Evolutionary conservation across 2,797 vertebrate species (phyloP).

Genomic region (Xerus rutilus): DNA sequence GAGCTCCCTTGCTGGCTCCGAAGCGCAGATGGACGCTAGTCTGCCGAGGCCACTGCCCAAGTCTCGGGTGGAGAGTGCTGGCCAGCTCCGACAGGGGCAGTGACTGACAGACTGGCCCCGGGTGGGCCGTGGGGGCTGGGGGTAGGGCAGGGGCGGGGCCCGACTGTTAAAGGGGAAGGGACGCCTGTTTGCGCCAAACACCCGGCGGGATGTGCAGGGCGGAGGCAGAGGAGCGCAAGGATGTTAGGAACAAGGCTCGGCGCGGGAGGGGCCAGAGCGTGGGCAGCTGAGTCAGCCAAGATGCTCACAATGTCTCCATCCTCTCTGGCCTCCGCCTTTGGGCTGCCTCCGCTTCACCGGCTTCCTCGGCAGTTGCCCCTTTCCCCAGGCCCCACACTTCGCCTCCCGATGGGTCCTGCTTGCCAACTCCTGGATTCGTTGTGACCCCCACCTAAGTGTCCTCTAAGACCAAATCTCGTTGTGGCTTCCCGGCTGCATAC

Average conservation of each 20-base stretch:
- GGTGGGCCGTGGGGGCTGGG: constrained; percentile 74
- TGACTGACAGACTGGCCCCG: constrained; percentile 78
- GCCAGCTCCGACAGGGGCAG: constrained; percentile 62
- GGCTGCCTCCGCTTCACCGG: not conserved
- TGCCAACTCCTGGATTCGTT: constrained; percentile 77
- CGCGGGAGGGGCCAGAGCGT: constrained; percentile 50
- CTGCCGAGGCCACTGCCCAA: constrained; percentile 58
- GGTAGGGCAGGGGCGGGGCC: constrained; percentile 82
- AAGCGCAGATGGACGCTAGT: constrained; percentile 9
- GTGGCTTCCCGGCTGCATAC: constrained; percentile 54
- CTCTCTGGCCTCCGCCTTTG: constrained; percentile 42
- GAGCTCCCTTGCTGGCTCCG: constrained; percentile 43
- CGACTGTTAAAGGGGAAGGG: constrained; percentile 81
- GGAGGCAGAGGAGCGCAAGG: not conserved
- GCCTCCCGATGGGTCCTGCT: constrained; percentile 68
- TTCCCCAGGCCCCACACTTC: constrained; percentile 39
- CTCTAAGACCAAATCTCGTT: constrained; percentile 80
- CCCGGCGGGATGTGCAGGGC: not conserved
- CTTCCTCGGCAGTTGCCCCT: constrained; percentile 56
- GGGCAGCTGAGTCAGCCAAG: constrained; percentile 74
- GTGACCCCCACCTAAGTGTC: constrained; percentile 58
- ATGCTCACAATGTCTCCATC: not conserved
- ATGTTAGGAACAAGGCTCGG: not conserved
- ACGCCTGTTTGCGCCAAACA: constrained; percentile 56
- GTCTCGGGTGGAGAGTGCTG: constrained; percentile 68